A percentile compares a stretch with the other conserved stretches of the same genome.
Evolutionary conservation across 2,888 invertebrate genomes (phyloP).

Genomic region (Drosophila formosana): DNA sequence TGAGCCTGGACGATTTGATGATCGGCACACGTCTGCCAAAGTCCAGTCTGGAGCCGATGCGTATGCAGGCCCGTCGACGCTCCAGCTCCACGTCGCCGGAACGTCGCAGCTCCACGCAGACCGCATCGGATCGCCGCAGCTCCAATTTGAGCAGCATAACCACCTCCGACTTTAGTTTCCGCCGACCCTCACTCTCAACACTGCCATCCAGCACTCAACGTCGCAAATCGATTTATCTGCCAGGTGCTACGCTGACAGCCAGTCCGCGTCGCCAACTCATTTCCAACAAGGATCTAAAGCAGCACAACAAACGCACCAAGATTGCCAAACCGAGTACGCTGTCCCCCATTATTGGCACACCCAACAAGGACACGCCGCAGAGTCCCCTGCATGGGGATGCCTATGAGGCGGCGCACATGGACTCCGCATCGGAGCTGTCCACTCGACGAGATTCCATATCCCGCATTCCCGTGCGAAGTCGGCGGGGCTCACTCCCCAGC

Average conservation of each 20-base stretch:
- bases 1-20: conserved; percentile 82
- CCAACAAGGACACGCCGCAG: conserved; percentile 82
- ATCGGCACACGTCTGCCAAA: conserved; percentile 52
- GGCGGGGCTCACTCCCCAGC: conserved; percentile 55
- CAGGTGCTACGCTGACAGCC: conserved; percentile 28
- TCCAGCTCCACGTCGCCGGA: conserved; percentile 84
- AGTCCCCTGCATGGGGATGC: conserved; percentile 71
- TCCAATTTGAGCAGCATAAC: conserved; percentile 84
- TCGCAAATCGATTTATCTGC: conserved; percentile 60
- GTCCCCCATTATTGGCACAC: conserved; percentile 85
- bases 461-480: conserved; percentile 82
- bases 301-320: conserved; percentile 67
- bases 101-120: conserved; percentile 84
- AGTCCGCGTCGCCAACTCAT: conserved; percentile 51
- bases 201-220: conserved; percentile 65
- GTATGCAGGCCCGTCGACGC: conserved; percentile 65
- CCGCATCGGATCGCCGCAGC: conserved; percentile 83
- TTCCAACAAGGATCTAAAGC: conserved; percentile 38
- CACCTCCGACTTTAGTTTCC: conserved; percentile 84
- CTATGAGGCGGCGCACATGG: conserved; percentile 59
- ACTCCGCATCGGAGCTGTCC: conserved; percentile 62
- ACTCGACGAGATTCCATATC: conserved; percentile 80
- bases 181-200: conserved; percentile 75
- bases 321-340: conserved; percentile 83
- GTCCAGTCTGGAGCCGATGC: conserved; percentile 56